Base-by-base conservation (phyloP, 2,888 invertebrate species). In the Agrenia bidenticulata region DNA sequence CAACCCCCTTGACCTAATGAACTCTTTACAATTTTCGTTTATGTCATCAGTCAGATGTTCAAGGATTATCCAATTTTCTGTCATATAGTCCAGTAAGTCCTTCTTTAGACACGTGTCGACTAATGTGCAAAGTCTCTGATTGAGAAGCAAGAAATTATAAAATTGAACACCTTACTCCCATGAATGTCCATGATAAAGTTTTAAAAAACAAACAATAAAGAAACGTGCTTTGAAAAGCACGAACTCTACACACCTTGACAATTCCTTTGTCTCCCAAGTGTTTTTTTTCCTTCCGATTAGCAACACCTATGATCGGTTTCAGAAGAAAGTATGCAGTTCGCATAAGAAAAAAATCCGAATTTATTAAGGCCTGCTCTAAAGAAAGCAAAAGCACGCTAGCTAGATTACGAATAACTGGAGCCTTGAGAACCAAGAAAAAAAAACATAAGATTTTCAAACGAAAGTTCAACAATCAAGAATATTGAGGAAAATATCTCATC, bases 31-130 rank as follows among this genome's bases (percentile, higher is more conserved):
- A 13, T 59, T 60, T 15, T 24, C 53, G 11, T 24, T 9, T 1
- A 27, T 1, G 24, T 32, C 32, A 7, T 57, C 37, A 2, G 50
- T 57, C 13, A 50, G 19, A 27, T n/a, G 42, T 42, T 37, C 21
- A 23, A 64, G 45, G 17, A 60, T 19, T 17, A 60, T 49, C 60
- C 60, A 60, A 15, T 41, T 55, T 2, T 24, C 27, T 5, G 55
- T 7, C 54, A 60, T 45, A 26, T 64, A 49, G 9, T 60, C 50
- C n/a, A 60, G 9, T 1, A n/a, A 9, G 5, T 39, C 23, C 15
- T 58, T 58, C 5, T n/a, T 21, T 2, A 50, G 2, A 45, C 15
- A 19, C 5, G 45, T 45, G 4, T 19, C 19, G 9, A 45, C 5
- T 15, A 45, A 9, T 5, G 45, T 15, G n/a, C 45, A 45, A n/a